Evolutionary conservation across 2,888 invertebrate genomes (phyloP), one percentile per base, ranked within the genome.

Genomic region (Ectobius pallidus): DNA sequence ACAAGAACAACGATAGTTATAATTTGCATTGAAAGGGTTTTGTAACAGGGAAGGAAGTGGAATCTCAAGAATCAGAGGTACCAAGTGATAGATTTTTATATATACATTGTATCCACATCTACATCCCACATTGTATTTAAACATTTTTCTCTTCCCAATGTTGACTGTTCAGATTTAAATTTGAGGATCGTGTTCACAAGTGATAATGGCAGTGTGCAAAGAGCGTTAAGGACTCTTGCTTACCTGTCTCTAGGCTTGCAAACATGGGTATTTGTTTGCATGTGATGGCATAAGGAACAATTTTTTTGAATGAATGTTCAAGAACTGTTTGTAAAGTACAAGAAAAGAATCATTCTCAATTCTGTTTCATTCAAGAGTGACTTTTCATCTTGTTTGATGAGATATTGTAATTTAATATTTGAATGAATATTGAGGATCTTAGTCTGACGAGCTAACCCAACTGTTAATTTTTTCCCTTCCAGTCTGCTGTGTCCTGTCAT

Each of bases 251-350:
- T n/a, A n/a, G n/a, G 61, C 61, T 16, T 32, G 27, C 61, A 61
- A 30, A 6, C 30, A 2, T 52, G 7, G 52, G 22, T 52, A 6
- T 11, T 0, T 52, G 52, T 52, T 42, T 63, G 42, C 63, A 42
- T 42, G 42, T 22, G 22, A 32, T 34, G 25, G 42, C 32, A 18
- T 25, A 14, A 71, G 39, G 55, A 71, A 52, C 52, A 71, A 32
- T 65, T 65, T 73, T 69, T 69, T 69, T 46, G 34, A 71, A 70
- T 42, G 30, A 71, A 27, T 71, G 72, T 72, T 55, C 72, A 71
- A 71, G 65, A 71, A 71, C 65, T 52, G 63, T 55, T 52, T 71
- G 74, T 72, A 74, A 74, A 74, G 74, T 74, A 72, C 72, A 74
- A 72, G 67, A 69, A n/a, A n/a, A 55, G 69, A 69, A 69, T 32